Conservation (phyloP, 2,113 vertebrate genomes). For the Butastur rufipennis region DNA sequence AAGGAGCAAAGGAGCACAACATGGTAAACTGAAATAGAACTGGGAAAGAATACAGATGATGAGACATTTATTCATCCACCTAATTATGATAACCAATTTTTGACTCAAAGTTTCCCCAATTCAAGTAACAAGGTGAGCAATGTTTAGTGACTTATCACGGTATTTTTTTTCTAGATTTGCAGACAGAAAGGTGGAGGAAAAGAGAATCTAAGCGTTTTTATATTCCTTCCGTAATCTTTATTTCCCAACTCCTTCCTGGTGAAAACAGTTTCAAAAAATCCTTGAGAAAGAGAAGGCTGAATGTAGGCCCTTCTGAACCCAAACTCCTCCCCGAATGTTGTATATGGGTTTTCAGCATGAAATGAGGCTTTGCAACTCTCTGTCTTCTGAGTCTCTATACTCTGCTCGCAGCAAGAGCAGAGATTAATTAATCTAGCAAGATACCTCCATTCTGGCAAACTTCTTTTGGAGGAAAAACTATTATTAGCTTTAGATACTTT, state of each 20-base stretch:
- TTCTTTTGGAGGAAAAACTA: constrained; percentile 1
- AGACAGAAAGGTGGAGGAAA: not conserved
- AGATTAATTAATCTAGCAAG: constrained; percentile 6
- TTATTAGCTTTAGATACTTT: constrained; percentile 39
- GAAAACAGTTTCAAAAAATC: not conserved
- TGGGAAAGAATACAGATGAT: not conserved
- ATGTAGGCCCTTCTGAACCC: not conserved
- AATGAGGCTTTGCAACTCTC: not conserved
- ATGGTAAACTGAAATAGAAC: not conserved
- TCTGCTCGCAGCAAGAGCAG: not conserved
- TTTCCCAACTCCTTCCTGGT: not conserved
- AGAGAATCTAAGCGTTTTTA: not conserved
- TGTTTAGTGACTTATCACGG: not conserved
- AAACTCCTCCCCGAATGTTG: not conserved
- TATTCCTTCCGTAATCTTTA: not conserved
- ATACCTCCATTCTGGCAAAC: not conserved
- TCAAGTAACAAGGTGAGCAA: not conserved
- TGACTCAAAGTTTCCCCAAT: not conserved
- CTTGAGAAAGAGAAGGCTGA: not conserved
- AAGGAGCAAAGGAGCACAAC: not conserved
- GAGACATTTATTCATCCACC: not conserved
- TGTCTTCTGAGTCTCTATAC: not conserved
- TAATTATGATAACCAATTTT: not conserved
- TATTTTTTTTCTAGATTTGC: not conserved
- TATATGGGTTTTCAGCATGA: not conserved